These are phyloP conservation scores for Cephalopachus bancanus DNA, from an alignment of 2,797 vertebrate genomes.

Conservation along the genomic window DNA sequence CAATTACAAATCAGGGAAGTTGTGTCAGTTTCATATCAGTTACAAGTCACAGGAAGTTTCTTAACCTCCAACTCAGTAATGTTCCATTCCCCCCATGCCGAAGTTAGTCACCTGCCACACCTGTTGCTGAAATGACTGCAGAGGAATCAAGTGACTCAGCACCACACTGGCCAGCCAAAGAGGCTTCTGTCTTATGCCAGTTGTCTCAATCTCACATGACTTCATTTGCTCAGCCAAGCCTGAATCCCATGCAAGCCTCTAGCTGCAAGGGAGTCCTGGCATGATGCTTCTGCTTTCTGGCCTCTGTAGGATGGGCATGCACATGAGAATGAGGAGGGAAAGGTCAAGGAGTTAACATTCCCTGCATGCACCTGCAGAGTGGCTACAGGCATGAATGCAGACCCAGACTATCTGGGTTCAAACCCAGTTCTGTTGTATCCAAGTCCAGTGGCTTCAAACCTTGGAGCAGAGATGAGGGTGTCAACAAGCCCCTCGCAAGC, in stretches of 20 bases:
- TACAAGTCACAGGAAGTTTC: too few species aligned
- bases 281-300: neutral
- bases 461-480: neutral
- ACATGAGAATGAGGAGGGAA: neutral
- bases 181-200: neutral
- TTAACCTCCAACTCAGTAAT: too few species aligned
- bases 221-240: neutral
- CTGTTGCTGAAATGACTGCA: neutral
- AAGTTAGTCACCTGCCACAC: too few species aligned
- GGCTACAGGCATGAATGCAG: neutral
- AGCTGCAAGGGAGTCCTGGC: slow-evolving; percentile 67
- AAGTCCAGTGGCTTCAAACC: neutral
- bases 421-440: neutral
- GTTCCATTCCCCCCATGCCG: too few species aligned
- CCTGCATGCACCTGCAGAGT: neutral
- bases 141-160: neutral
- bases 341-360: neutral
- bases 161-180: neutral
- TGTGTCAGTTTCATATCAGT: too few species aligned
- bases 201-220: neutral
- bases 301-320: neutral
- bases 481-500: neutral
- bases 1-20: too few species aligned
- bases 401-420: neutral
- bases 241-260: neutral